Base-by-base conservation (phyloP, 2,113 vertebrate species). In the Cygnus buccinator region DNA sequence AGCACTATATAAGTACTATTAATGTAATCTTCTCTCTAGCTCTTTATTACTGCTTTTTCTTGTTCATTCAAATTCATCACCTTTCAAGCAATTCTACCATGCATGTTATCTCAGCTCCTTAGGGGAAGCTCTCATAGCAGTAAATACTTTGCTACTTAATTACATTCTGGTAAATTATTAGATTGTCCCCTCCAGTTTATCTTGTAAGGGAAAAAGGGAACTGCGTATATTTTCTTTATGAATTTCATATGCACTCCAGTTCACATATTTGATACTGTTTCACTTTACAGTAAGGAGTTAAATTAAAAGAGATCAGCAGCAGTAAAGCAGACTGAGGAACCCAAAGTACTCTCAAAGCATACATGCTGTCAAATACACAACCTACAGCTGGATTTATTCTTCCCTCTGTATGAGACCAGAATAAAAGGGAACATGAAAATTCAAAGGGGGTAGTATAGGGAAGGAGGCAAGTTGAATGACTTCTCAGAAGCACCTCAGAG, bases 111-210 rank as follows among this genome's bases (percentile, higher is more conserved):
- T 95, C 70, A 74, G 76, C 57, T 94, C 68, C 94, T 91, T 74
- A 33, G 73, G 70, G 76, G 46, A 81, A 92, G 55, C 46, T 87
- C 67, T 78, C 46, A 39, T 23, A 48, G 65, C 19, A 88, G 31
- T 54, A 94, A 89, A 94, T 75, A 94, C 61, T 46, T 95, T 61
- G 66, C 39, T 77, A 89, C 48, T 94, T 95, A 94, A 94, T 95
- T 94, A 75, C 35, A 87, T 92, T 75, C 54, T 65, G 63, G 62
- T 16, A 91, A 89, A 82, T 96, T 72, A 91, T 79, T 89, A 89
- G 81, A 84, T 79, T 94, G 48, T 70, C 75, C 70, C 23, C 70
- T 89, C 43, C 5, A 6, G 58, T 95, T 96, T 82, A 76, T 68
- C 89, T 68, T 72, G 31, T 50, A 82, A 84, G 43, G n/a, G 10